Evolutionary conservation across 2,113 vertebrate genomes (phyloP).

Genomic region (Notarius quadriscutis): DNA sequence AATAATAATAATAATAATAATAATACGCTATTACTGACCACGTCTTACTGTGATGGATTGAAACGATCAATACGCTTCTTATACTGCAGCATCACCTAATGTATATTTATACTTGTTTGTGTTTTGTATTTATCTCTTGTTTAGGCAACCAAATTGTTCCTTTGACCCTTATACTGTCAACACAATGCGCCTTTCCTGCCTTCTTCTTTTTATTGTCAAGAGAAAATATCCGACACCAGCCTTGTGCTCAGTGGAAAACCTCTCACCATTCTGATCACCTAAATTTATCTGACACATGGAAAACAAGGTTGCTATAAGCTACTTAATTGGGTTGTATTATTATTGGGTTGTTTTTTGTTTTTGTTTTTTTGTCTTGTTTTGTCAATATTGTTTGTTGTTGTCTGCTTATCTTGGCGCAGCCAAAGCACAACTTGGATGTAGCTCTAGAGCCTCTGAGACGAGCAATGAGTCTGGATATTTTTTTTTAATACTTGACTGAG

Average conservation of each 20-base stretch:
- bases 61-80: constrained; percentile 21
- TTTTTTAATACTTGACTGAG: constrained; percentile 48
- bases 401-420: constrained; percentile 48
- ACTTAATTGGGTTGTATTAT: constrained; percentile 18
- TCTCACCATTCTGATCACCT: not conserved
- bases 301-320: constrained; percentile 38
- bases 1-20: constrained; percentile 23
- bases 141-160: constrained; percentile 26
- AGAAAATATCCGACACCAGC: constrained; percentile 41
- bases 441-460: constrained; percentile 35
- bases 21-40: constrained; percentile 24
- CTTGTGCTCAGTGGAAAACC: constrained; percentile 32
- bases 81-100: constrained; percentile 29
- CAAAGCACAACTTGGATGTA: constrained; percentile 54
- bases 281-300: constrained; percentile 22
- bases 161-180: constrained; percentile 25
- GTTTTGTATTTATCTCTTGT: constrained; percentile 47
- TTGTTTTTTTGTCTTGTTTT: constrained; percentile 27
- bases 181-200: constrained; percentile 4
- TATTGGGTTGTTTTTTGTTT: constrained; percentile 7
- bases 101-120: constrained; percentile 51
- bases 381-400: constrained; percentile 41
- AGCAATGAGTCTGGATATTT: constrained; percentile 32
- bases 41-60: constrained; percentile 35
- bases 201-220: constrained; percentile 26